Evolutionary conservation across 2,113 vertebrate genomes (phyloP).

Genomic region (Neolamprologus variostigma): DNA sequence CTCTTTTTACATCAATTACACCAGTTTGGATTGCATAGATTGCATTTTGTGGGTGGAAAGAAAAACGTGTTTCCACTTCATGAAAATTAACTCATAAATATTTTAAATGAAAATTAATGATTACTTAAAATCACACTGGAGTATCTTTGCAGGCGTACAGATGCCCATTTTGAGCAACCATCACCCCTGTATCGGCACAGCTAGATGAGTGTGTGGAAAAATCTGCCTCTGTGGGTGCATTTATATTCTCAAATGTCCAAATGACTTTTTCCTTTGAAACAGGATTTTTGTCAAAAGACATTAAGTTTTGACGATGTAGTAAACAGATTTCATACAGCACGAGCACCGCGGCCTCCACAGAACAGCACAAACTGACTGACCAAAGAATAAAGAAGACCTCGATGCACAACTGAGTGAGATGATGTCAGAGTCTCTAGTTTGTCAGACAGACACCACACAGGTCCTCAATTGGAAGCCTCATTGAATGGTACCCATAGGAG

Average conservation of each 20-base stretch:
- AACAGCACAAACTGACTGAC: neutral
- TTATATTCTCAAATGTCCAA: neutral
- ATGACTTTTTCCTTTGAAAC: neutral
- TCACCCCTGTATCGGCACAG: neutral
- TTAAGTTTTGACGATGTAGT: neutral
- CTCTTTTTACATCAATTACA: neutral
- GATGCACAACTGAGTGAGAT: neutral
- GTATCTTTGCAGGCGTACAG: neutral
- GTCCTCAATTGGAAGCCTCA: neutral
- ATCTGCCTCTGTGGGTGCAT: neutral
- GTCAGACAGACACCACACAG: neutral
- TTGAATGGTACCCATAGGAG: neutral
- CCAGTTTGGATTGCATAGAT: neutral
- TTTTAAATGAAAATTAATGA: neutral
- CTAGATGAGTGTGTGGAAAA: neutral
- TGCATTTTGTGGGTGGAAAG: neutral
- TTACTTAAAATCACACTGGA: neutral
- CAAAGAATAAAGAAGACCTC: neutral
- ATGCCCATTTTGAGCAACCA: neutral
- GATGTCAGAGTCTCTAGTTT: neutral
- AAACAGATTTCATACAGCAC: neutral
- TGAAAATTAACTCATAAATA: neutral
- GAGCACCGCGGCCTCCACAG: neutral
- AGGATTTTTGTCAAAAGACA: neutral
- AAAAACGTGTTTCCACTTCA: neutral